Conservation (phyloP, 2,888 invertebrate species). For the Alcis repandata region DNA sequence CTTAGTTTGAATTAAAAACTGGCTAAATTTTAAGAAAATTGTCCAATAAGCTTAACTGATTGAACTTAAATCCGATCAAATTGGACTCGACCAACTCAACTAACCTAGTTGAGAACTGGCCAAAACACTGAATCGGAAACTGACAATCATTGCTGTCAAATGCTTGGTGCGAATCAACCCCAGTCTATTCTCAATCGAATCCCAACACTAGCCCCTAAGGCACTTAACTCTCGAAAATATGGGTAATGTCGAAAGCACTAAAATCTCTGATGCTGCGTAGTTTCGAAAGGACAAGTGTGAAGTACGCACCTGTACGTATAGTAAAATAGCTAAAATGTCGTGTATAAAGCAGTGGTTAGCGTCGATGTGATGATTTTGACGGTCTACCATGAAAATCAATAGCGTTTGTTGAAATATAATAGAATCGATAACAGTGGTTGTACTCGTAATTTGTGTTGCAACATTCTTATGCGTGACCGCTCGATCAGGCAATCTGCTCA, state of each 20-base stretch:
- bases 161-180: neutral
- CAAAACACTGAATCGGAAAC: too few species aligned
- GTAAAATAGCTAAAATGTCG: neutral
- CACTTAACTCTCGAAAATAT: neutral
- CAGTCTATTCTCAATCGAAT: neutral
- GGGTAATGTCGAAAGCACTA: neutral
- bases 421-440: too few species aligned
- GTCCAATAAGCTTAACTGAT: too few species aligned
- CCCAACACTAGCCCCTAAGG: neutral
- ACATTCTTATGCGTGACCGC: too few species aligned
- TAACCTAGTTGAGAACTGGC: too few species aligned
- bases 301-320: neutral
- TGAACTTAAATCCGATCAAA: too few species aligned
- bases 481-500: too few species aligned
- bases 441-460: too few species aligned
- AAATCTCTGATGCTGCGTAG: neutral
- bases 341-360: neutral
- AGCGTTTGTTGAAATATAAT: neutral
- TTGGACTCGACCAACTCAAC: too few species aligned
- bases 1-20: too few species aligned
- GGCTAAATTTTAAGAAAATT: too few species aligned
- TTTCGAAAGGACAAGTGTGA: constrained; percentile 19
- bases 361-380: neutral
- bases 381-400: neutral
- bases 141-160: too few species aligned